Base-by-base conservation (phyloP, 2,797 vertebrate species). In the Jordanella pulchra region DNA sequence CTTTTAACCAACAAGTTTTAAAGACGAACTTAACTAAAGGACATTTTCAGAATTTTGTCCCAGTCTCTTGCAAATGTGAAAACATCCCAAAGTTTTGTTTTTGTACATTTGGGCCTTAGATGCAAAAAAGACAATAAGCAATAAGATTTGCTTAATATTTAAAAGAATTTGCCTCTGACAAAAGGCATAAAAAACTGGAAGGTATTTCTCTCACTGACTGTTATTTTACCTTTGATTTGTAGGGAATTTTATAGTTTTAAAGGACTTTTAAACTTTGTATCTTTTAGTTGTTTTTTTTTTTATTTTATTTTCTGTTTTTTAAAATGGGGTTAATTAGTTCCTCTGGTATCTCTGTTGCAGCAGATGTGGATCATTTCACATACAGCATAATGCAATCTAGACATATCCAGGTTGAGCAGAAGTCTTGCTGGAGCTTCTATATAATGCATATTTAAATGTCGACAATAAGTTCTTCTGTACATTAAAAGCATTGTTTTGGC, bases 1-100 rank as follows among this genome's bases (percentile, higher is more conserved):
- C 88, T 91, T 87, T 90, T 89, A 87, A 84, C 86, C 84, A 72
- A 68, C 69, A 65, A 73, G 79, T 81, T 63, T 75, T 64, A 70
- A 50, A 55, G 76, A 65, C 66, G 81, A 70, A 76, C 72, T 81
- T 81, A 69, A 86, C 60, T 42, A 86, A 85, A 75, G 61, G 85
- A 69, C 45, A 80, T 79, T 30, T 65, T 65, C 1, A 39, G 65
- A 25, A 76, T 67, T 71, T 74, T 51, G 64, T 55, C 18, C 61
- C 28, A 13, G 64, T 77, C 71, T 73, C 48, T 54, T n/a, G 30
- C 61, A 66, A 35, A 10, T 14, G 56, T 73, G 60, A 67, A 60
- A 71, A 78, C 28, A 55, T 42, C 60, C 58, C 35, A 14, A 39
- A 71, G 14, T 55, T 79, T 56, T 4, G 28, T 53, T 56, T 77